Evolutionary conservation across 2,113 vertebrate species (phyloP).

Genomic region (Melanostigma gelatinosum): DNA sequence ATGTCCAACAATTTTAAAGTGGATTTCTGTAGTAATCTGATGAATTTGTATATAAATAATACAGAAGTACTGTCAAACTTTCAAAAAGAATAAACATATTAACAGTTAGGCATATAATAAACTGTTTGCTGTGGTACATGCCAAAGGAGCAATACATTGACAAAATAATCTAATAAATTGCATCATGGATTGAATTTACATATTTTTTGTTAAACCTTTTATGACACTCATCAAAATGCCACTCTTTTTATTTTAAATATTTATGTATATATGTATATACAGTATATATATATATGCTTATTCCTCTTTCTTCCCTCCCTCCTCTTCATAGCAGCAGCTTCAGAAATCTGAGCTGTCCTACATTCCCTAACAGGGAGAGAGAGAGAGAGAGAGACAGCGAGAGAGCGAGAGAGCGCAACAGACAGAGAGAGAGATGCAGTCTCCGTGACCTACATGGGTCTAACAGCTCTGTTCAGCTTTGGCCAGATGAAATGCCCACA

Average conservation of each 20-base stretch:
- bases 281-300: background rate
- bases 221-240: constrained; percentile 5
- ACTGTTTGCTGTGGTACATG: background rate
- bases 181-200: background rate
- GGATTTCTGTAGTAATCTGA: background rate
- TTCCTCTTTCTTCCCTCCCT: constrained; percentile 32
- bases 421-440: constrained; percentile 64
- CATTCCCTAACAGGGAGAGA: constrained; percentile 76
- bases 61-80: background rate
- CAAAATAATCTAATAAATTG: background rate
- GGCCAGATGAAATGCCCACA: constrained; percentile 68
- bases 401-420: background rate
- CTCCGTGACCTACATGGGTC: constrained; percentile 86
- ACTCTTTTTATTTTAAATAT: background rate
- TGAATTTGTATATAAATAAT: background rate
- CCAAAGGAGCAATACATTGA: background rate
- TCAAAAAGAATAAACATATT: background rate
- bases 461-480: constrained; percentile 71
- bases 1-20: background rate
- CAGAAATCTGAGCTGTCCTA: constrained; percentile 85
- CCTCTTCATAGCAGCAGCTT: constrained; percentile 62
- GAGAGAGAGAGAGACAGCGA: constrained; percentile 41
- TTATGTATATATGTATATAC: background rate
- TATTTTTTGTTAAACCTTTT: background rate
- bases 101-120: background rate